Evolutionary conservation across 2,113 vertebrate genomes (phyloP).

Genomic region (Notarius quadriscutis): DNA sequence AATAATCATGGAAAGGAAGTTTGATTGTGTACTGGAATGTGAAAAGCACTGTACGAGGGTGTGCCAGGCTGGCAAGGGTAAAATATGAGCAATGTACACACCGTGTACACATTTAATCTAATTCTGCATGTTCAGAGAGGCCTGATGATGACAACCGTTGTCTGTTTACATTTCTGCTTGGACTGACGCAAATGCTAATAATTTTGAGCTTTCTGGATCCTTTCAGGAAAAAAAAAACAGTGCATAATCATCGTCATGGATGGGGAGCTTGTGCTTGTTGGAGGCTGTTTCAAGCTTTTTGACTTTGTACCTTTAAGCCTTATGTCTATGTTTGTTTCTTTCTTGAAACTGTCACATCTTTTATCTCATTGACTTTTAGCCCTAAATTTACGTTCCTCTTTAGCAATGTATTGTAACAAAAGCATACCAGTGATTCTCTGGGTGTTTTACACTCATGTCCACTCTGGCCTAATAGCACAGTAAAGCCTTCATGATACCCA

Average conservation of each 20-base stretch:
- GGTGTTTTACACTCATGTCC: constrained; percentile 54
- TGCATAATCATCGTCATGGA: constrained; percentile 28
- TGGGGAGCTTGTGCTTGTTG: neutral
- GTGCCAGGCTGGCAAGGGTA: constrained; percentile 19
- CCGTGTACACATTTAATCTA: constrained; percentile 5
- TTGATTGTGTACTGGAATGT: constrained; percentile 53
- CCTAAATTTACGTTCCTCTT: constrained; percentile 28
- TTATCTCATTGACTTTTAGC: neutral
- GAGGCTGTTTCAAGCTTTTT: neutral
- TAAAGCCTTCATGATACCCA: constrained; percentile 58
- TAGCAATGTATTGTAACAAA: constrained; percentile 33
- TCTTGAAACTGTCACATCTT: neutral
- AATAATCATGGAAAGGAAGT: constrained; percentile 40
- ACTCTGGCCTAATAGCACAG: constrained; percentile 48
- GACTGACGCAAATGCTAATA: constrained; percentile 59
- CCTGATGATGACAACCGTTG: neutral
- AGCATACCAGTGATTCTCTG: constrained; percentile 41
- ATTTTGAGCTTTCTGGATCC: constrained; percentile 61
- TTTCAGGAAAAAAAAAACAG: constrained; percentile 52
- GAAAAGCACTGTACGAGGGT: constrained; percentile 30
- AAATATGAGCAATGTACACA: constrained; percentile 20
- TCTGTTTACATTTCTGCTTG: constrained; percentile 65
- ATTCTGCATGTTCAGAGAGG: neutral
- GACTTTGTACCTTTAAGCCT: neutral
- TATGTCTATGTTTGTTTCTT: neutral